Evolutionary conservation across 92 coral and sea anemone species (phyloP).

Genomic region (Galaxea fascicularis): DNA sequence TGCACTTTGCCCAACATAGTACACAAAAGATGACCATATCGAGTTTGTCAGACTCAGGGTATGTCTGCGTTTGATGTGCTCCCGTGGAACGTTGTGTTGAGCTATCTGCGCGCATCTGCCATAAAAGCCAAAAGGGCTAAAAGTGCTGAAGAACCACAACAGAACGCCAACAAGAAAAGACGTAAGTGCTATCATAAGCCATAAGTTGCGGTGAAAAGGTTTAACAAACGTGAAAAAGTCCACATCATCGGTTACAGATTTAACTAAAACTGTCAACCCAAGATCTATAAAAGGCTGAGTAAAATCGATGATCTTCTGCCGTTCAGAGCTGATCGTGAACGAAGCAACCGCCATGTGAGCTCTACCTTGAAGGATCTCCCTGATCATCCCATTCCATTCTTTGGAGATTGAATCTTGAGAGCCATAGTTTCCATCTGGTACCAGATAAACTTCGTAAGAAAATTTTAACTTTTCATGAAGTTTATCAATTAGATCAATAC

Average conservation of each 20-base stretch:
- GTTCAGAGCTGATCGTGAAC: conserved; percentile 85
- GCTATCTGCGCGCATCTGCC: conserved; percentile 88
- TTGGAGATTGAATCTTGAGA: conserved; percentile 68
- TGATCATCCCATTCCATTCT: conserved; percentile 95
- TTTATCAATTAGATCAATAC: conserved; percentile 79
- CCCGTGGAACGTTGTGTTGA: conserved; percentile 66
- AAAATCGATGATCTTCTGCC: conserved; percentile 86
- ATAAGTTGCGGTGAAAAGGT: conserved; percentile 76
- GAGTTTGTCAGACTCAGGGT: conserved; percentile 73
- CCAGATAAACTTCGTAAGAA: conserved; percentile 77
- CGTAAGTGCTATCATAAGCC: conserved; percentile 76
- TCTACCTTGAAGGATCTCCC: conserved; percentile 74
- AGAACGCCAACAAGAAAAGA: conserved; percentile 75
- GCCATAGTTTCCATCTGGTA: conserved; percentile 81
- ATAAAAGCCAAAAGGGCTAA: conserved; percentile 93
- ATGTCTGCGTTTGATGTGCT: conserved; percentile 74
- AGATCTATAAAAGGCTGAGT: conserved; percentile 87
- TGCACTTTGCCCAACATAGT: conserved; percentile 89
- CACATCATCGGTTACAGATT: conserved; percentile 50
- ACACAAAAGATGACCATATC: conserved; percentile 77
- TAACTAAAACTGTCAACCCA: conserved; percentile 80
- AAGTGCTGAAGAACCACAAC: conserved; percentile 85
- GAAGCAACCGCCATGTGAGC: conserved; percentile 90
- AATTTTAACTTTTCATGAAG: conserved; percentile 77
- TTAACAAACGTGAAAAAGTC: conserved; percentile 73